Base-by-base conservation (phyloP, 30 jellyfish, hydroid and myxozoan genomes). In the Sanderia malayensis region DNA sequence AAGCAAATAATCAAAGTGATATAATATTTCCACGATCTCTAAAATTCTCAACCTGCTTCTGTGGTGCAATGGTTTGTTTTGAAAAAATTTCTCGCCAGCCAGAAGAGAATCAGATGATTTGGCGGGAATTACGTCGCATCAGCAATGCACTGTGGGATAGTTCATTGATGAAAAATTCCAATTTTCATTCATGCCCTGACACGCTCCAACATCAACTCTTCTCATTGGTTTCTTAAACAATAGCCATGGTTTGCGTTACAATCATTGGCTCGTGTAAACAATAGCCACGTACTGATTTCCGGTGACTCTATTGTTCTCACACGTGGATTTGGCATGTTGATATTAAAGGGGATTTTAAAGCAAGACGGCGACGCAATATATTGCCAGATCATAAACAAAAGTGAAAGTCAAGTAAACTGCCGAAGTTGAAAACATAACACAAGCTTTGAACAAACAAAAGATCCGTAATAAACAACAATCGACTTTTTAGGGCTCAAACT, bases 121-220 rank as follows among this genome's bases (percentile, higher is more conserved):
- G 89, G 89, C 89, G 89, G 82, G 89, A 78, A 76, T 34, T 76
- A 61, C 61, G 63, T 69, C 72, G 80, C 66, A 28, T 44, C 17
- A 67, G 73, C 61, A 76, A 4, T 76, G 87, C 87, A 76, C 62
- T 76, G 52, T 76, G 87, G 87, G 72, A 0, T 3, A 8, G 24
- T 65, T 76, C 87, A 76, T 76, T 76, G 72, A 76, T 53, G 74
- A 76, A 76, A 64, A n/a, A 33, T 20, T 70, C 79, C 87, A 79
- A 76, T 15, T 61, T 18, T 44, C 29, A 32, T 61, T 73, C 87
- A 11, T 62, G 87, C 73, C 87, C 62, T 31, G 52, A 76, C 87
- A 63, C 31, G 87, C 13, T 49, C 58, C 65, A 15, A n/a, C 2
- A 15, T 1, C 31, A 25, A 29, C 25, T 2, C 0, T 33, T 49